These are phyloP conservation scores for Drosophila pandora DNA, from an alignment of 1,140 invertebrate species.

Conservation along the genomic window DNA sequence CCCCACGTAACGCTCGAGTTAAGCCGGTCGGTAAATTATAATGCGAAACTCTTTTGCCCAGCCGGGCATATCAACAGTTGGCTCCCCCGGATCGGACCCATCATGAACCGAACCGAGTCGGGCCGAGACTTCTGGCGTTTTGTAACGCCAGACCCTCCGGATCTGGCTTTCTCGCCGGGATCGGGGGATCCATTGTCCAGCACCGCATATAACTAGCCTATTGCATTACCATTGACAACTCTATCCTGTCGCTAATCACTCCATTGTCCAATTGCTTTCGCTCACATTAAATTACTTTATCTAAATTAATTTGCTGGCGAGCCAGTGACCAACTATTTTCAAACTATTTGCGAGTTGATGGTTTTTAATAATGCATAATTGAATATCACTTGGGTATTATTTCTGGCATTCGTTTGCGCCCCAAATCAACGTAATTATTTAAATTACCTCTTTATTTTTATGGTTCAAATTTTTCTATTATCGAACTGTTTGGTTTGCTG, in stretches of 20 bases:
- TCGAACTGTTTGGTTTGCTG: slow-evolving; percentile 30
- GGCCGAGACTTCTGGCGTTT: slow-evolving; percentile 45
- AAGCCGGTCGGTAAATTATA: slow-evolving; percentile 68
- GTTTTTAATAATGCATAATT: slow-evolving; percentile 50
- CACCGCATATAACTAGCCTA: slow-evolving; percentile 13
- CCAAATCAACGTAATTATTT: slow-evolving; percentile 21
- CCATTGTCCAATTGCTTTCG: slow-evolving; percentile 49
- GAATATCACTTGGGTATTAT: slow-evolving; percentile 52
- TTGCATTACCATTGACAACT: slow-evolving; percentile 48
- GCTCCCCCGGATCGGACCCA: slow-evolving; percentile 28
- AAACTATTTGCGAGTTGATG: slow-evolving; percentile 26
- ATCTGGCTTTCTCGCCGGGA: slow-evolving; percentile 16
- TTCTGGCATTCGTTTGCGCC: slow-evolving; percentile 6
- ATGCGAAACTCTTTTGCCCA: slow-evolving; percentile 76
- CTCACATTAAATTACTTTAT: slow-evolving; percentile 58
- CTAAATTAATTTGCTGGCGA: slow-evolving; percentile 50
- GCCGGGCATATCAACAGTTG: slow-evolving; percentile 80
- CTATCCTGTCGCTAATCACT: slow-evolving; percentile 45
- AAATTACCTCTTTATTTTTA: slow-evolving; percentile 7
- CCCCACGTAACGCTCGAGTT: slow-evolving; percentile 67
- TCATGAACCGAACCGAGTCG: slow-evolving; percentile 11
- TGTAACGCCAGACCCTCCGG: slow-evolving; percentile 39
- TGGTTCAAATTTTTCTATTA: slow-evolving; percentile 4
- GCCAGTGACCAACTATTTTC: slow-evolving; percentile 12
- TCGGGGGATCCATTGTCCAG: slow-evolving; percentile 35